Evolutionary conservation across 2,888 invertebrate species (phyloP), one percentile per base, ranked within the genome.

Genomic region (Limnephilus auricula): DNA sequence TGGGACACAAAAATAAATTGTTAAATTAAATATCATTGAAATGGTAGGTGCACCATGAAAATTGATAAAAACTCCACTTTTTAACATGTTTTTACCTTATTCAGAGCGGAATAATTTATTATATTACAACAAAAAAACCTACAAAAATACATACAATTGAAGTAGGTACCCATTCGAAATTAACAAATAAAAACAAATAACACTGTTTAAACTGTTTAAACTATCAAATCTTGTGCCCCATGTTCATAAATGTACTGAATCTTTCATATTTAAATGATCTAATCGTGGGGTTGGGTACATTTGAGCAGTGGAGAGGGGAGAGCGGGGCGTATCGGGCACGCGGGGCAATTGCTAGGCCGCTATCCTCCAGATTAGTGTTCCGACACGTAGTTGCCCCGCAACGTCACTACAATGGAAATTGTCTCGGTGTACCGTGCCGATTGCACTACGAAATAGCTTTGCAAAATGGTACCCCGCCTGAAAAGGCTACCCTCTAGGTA

Each of bases 361-460:
- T 92, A 92, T 92, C 92, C 92, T 50, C 78, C 78, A 89, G 92
- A 92, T 92, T 92, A 92, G 92, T 89, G 92, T 87, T 90, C 91
- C 89, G 90, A 92, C 92, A 92, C 92, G 92, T 92, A 92, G 86
- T 91, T 40, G 40, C 85, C 45, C 85, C 85, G 82, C 82, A 10
- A 31, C 82, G 34, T 25, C 85, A 25, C 85, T 30, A 15, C 40
- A 79, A 25, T 89, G 37, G 30, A 89, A 79, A 79, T 89, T 89
- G 79, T 89, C 79, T 30, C 40, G 89, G 79, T 79, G 32, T 79
- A 37, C 89, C 79, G 89, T 79, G 79, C 79, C 89, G 79, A 79
- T 89, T 79, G 89, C 89, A 89, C 79, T 89, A 37, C 40, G 37
- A 40, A 40, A 45, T 85, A 85, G 85, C 34, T 85, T 85, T 85